Base-by-base conservation (phyloP, 2,113 vertebrate species). In the Clinocottus analis region DNA sequence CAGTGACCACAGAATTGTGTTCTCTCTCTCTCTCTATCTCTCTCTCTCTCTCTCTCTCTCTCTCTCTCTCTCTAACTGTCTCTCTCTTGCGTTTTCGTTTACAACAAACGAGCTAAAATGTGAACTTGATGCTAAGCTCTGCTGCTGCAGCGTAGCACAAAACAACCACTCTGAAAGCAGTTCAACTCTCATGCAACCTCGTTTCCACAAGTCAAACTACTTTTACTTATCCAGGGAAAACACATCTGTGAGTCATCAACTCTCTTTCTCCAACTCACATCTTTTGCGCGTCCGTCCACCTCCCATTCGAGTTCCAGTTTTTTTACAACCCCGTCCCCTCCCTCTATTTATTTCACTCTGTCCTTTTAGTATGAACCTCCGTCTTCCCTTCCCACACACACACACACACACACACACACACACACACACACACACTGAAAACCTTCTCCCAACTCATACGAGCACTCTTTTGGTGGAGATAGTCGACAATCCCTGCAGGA, bases 401-500 rank as follows among this genome's bases (percentile, higher is more conserved):
- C 49, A 47, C 13, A 17, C 61, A 56, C 43, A 65, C 58, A 74
- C 60, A 29, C 10, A 51, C 47, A 66, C 53, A 33, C 49, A 47
- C 13, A 17, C 61, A 56, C 43, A 65, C 58, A 74, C 60, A 29
- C 10, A 51, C 47, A 66, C 53, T 5, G 23, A 17, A 79, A 58
- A 75, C 21, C 53, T 49, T 56, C 58, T n/a, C 55, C 71, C 11
- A 43, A 31, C 56, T 79, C 74, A 80, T 72, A 9, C 66, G 16
- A 82, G 75, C 86, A 80, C 80, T 85, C 73, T 88, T 59, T 77
- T 71, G 83, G 84, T 87, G 86, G 87, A 89, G 84, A 81, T 85
- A 79, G 84, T 84, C 6, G 85, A 88, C 87, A 87, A 88, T 91
- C 87, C 85, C 72, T 79, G 72, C 78, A 89, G 89, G 89, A 90